These are phyloP conservation scores for Choristoneura fumiferana DNA, from an alignment of 1,140 invertebrate genomes.

Conservation along the genomic window DNA sequence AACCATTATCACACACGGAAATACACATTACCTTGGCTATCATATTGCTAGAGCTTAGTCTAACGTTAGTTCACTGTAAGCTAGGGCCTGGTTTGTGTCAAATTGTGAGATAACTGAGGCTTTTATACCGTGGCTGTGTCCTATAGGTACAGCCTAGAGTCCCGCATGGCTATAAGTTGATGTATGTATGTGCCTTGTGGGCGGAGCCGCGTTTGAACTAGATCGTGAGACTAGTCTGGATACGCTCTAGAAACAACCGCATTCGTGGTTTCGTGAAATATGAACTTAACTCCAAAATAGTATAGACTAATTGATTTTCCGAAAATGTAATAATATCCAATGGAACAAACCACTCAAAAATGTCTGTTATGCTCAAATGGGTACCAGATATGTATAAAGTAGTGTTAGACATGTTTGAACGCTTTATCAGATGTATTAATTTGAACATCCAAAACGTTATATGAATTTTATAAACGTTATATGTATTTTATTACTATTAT, in stretches of 20 bases:
- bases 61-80: conserved; percentile 55
- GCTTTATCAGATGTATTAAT: no score
- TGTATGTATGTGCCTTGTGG: conserved; percentile 48
- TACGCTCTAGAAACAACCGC: conserved; percentile 17
- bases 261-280: conserved; percentile 7
- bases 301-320: background rate
- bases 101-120: conserved; percentile 60
- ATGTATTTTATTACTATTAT: no score
- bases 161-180: conserved; percentile 40
- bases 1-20: conserved; percentile 19
- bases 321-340: background rate
- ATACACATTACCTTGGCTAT: conserved; percentile 61
- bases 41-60: conserved; percentile 57
- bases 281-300: background rate
- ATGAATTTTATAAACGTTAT: no score
- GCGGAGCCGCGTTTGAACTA: conserved; percentile 53
- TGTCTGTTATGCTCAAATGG: background rate
- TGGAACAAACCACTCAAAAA: background rate
- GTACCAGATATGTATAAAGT: no score
- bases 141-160: conserved; percentile 54
- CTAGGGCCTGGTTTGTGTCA: conserved; percentile 66
- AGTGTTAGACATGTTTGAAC: no score
- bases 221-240: conserved; percentile 43
- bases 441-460: no score
- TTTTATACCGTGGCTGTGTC: conserved; percentile 59